phyloP scores from a whole-genome alignment of 2,113 vertebrate species.

The Acanthisitta chloris region DNA sequence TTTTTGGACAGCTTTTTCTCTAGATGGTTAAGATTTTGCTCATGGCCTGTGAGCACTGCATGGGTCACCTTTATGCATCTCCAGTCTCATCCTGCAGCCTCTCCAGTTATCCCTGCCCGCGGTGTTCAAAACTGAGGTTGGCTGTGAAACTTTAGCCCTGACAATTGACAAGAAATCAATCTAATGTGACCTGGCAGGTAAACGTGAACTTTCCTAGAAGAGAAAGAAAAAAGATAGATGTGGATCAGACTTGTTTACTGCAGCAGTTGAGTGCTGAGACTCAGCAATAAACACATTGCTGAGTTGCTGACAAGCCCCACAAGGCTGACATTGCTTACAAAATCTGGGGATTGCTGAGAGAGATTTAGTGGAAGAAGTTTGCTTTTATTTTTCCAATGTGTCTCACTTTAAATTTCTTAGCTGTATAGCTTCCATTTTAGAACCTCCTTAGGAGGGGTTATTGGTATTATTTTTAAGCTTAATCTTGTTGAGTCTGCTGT shows the following conservation, averaged over 20 bases:
- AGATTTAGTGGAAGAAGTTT: not conserved
- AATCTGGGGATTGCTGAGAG: not conserved
- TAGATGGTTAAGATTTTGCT: not conserved
- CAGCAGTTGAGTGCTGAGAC: not conserved
- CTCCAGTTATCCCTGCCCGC: not conserved
- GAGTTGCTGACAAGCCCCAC: not conserved
- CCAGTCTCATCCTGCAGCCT: not conserved
- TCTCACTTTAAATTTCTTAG: not conserved
- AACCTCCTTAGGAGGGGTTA: not conserved
- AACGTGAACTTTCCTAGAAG: not conserved
- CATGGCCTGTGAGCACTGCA: not conserved
- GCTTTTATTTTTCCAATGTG: not conserved
- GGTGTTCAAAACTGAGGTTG: not conserved
- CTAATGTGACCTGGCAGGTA: not conserved
- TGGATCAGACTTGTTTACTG: not conserved
- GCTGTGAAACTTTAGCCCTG: not conserved
- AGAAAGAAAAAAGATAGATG: not conserved
- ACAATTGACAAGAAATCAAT: not conserved
- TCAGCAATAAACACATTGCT: not conserved
- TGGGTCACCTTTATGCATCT: fast-evolving
- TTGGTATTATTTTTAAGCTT: not conserved
- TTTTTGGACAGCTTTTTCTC: not conserved
- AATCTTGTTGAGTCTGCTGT: not conserved
- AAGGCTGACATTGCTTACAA: not conserved
- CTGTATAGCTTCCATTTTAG: not conserved